Base-by-base conservation (phyloP, 2,888 invertebrate species). In the Perizoma affinitatum region DNA sequence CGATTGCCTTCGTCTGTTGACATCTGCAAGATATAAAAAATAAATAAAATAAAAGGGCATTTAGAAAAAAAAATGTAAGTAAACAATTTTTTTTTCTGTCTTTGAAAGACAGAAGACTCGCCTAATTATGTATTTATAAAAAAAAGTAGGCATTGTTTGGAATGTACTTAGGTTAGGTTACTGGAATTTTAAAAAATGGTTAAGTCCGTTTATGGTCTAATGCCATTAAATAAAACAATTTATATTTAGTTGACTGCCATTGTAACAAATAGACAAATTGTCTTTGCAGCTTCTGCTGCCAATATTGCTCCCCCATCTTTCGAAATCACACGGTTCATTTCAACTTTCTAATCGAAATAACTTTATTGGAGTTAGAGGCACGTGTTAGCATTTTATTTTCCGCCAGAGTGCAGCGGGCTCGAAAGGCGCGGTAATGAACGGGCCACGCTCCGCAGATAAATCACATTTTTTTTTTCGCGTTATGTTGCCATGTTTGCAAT, bases 391-490 rank as follows among this genome's bases (percentile, higher is more conserved):
- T 75, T 77, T 74, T 69, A 73, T 79, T 79, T 74, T 73, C 74
- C 71, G 67, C 62, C 54, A 67, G 72, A 78, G 66, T 74, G 76
- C 74, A 74, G 71, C 50, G 58, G 64, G 55, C 52, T 36, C 56
- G 47, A 66, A 67, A 70, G 67, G 67, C 67, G 61, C 66, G 69
- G 51, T 82, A 81, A 82, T 79, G 78, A 81, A 81, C 70, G 78
- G 67, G 66, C 68, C 77, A 79, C 79, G 79, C 60, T 64, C 59
- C 55, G 51, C 36, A 70, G 75, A 79, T 80, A 79, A 78, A 82
- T 83, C 79, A 76, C 72, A 70, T 74, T 79, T 79, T 78, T 79
- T 74, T 67, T 22, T 22, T 3, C 22, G 66, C 33, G 22, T 46
- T 54, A 58, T 58, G 54, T 55, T 58, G 58, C 58, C 62, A 62